Evolutionary conservation across 2,113 vertebrate genomes (phyloP).

Genomic region (Semicossyphus pulcher): DNA sequence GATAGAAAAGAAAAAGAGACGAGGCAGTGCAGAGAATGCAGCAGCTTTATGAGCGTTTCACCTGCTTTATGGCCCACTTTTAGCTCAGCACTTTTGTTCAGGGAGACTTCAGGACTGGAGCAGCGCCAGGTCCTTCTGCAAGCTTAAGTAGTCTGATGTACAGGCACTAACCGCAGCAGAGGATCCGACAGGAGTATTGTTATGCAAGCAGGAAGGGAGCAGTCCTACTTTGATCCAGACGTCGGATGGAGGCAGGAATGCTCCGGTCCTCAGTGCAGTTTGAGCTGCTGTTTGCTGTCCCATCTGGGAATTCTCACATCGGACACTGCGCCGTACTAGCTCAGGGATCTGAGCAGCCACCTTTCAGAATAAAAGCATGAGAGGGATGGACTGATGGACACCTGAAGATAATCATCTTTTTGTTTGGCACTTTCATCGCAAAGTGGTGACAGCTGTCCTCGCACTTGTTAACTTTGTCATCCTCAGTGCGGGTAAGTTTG

Average conservation of each 20-base stretch:
- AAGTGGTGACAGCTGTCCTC: background rate
- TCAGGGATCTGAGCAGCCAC: background rate
- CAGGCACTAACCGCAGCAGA: slow-evolving; percentile 64
- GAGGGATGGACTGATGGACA: slow-evolving; percentile 30
- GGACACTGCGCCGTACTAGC: background rate
- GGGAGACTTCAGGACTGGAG: slow-evolving; percentile 59
- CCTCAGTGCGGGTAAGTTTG: slow-evolving; percentile 43
- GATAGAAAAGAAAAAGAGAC: background rate
- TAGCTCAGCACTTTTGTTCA: slow-evolving; percentile 55
- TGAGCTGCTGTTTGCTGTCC: slow-evolving; percentile 37
- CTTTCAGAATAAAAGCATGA: background rate
- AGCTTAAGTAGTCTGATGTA: slow-evolving; percentile 68
- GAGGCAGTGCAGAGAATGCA: background rate
- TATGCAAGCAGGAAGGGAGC: slow-evolving; percentile 74
- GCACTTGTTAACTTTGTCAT: slow-evolving; percentile 34
- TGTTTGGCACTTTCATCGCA: background rate
- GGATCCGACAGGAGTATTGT: slow-evolving; percentile 65
- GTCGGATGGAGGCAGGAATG: slow-evolving; percentile 54
- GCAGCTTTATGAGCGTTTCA: slow-evolving; percentile 31
- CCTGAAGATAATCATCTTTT: slow-evolving; percentile 27
- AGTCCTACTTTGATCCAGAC: slow-evolving; percentile 67
- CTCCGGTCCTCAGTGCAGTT: slow-evolving; percentile 12
- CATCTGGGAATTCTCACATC: slow-evolving; percentile 13
- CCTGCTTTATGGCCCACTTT: slow-evolving; percentile 44
- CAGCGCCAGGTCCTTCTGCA: slow-evolving; percentile 76